phyloP scores from a whole-genome alignment of 2,797 vertebrate genomes.

The Zenarchopterus dispar region DNA sequence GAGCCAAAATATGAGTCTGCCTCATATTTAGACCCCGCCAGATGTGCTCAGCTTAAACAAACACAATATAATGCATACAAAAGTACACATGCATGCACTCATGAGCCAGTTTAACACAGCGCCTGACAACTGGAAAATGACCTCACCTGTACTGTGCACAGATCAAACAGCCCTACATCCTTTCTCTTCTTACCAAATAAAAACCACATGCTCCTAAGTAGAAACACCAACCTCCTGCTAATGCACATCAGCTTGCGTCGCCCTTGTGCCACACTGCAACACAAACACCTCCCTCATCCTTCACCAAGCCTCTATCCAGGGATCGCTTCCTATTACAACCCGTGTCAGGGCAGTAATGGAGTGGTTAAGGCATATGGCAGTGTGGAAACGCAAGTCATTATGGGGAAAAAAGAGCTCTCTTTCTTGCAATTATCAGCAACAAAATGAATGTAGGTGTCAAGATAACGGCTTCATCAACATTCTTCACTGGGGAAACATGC shows the following conservation, averaged over 20 bases:
- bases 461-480: conserved; percentile 29
- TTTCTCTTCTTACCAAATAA: conserved; percentile 73
- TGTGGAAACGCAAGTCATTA: conserved; percentile 37
- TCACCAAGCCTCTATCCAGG: conserved; percentile 28
- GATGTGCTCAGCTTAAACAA: conserved; percentile 42
- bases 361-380: conserved; percentile 18
- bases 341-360: conserved; percentile 41
- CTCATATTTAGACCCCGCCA: conserved; percentile 43
- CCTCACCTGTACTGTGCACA: conserved; percentile 79
- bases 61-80: conserved; percentile 33
- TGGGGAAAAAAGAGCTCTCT: conserved; percentile 7
- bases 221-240: conserved; percentile 49
- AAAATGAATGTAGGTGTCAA: conserved; percentile 29
- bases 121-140: conserved; percentile 72
- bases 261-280: conserved; percentile 42
- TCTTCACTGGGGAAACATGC: conserved; percentile 11
- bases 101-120: conserved; percentile 36
- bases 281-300: conserved; percentile 43
- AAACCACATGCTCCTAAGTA: conserved; percentile 72
- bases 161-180: conserved; percentile 78
- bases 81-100: conserved; percentile 22
- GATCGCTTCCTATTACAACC: conserved; percentile 53
- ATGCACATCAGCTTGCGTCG: conserved; percentile 40
- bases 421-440: conserved; percentile 36
- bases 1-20: conserved; percentile 43